Evolutionary conservation across 2,888 invertebrate genomes (phyloP).

Genomic region (Rotaria sp.): DNA sequence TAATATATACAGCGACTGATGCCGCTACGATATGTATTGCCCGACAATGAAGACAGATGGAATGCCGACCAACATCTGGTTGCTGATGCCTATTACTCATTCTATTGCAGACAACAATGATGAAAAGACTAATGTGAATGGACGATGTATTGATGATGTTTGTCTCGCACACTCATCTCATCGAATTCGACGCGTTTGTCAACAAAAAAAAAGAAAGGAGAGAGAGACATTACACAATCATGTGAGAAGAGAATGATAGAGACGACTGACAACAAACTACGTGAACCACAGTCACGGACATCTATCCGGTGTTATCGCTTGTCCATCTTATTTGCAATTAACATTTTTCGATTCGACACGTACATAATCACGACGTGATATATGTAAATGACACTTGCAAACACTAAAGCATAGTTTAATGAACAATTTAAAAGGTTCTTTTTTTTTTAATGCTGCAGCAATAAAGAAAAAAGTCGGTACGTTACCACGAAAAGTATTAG

Average conservation of each 20-base stretch:
- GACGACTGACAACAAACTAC: background rate
- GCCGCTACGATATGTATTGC: background rate
- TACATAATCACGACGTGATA: background rate
- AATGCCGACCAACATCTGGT: background rate
- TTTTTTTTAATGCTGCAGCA: too few species aligned
- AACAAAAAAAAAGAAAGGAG: background rate
- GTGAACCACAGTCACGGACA: background rate
- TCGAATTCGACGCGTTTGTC: slow-evolving; percentile 5
- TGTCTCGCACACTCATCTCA: slow-evolving; percentile 5
- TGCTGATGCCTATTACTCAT: background rate
- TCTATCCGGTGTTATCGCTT: background rate
- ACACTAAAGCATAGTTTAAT: background rate
- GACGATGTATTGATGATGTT: background rate
- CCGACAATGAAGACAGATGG: slow-evolving; percentile 8
- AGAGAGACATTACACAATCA: background rate
- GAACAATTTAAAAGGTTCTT: background rate
- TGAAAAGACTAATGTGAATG: background rate
- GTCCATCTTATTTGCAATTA: slow-evolving; percentile 7
- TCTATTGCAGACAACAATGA: background rate
- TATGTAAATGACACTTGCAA: background rate
- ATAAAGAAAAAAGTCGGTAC: too few species aligned
- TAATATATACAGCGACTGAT: background rate
- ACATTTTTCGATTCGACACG: background rate
- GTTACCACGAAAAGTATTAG: too few species aligned
- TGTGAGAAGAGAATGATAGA: background rate